Conservation (phyloP, 2,113 vertebrate genomes). For the Mesitornis unicolor region DNA sequence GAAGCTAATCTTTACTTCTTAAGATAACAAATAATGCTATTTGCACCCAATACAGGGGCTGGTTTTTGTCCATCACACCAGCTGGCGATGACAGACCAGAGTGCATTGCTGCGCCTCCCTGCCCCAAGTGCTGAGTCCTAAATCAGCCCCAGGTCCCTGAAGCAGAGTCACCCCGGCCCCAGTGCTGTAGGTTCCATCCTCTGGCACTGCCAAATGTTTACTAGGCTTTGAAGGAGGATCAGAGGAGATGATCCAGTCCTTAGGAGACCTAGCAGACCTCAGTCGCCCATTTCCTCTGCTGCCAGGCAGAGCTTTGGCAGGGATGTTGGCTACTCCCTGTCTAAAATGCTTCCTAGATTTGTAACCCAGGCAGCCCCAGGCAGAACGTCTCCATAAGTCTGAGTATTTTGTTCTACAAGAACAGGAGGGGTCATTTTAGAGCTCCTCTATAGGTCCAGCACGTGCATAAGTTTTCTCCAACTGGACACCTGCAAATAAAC, state of each 20-base stretch:
- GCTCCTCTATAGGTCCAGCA: not conserved
- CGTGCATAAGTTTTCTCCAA: not conserved
- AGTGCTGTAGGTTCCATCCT: not conserved
- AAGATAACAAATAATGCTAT: slow-evolving; percentile 29
- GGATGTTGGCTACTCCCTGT: not conserved
- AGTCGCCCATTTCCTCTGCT: not conserved
- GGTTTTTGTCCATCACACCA: not conserved
- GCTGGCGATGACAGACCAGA: not conserved
- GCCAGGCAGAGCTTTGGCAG: not conserved
- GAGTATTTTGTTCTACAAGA: not conserved
- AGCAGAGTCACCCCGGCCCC: not conserved
- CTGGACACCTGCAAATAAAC: not conserved
- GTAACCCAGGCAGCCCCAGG: not conserved
- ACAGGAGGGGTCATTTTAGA: not conserved
- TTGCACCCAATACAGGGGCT: not conserved
- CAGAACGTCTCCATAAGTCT: not conserved
- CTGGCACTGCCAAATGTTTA: not conserved
- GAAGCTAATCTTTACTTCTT: slow-evolving; percentile 39
- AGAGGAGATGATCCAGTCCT: not conserved
- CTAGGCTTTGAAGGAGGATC: not conserved
- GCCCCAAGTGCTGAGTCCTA: not conserved
- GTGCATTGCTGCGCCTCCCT: not conserved
- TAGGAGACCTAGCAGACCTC: not conserved
- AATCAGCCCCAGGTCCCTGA: not conserved
- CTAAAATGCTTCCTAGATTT: not conserved